Percentiles rank a stretch among this genome's conserved stretches.
phyloP scores from a whole-genome alignment of 2,888 invertebrate genomes.

The Cosmia pyralina region DNA sequence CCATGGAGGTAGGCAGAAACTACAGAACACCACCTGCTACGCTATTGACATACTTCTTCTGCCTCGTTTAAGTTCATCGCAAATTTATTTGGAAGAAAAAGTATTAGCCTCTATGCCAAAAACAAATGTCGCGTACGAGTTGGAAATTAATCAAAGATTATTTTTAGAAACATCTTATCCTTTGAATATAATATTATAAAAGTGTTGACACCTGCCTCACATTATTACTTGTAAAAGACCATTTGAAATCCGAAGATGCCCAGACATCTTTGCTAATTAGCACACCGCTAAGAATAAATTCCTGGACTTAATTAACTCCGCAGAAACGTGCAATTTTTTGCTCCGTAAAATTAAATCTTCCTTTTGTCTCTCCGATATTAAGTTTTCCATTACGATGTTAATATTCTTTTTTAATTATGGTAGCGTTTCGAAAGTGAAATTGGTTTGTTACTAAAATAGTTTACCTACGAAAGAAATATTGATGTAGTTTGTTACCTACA shows the following conservation, averaged over 20 bases:
- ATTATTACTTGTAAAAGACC: slow-evolving; percentile 11
- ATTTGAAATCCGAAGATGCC: slow-evolving; percentile 27
- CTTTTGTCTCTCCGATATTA: slow-evolving; percentile 36
- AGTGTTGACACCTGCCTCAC: slow-evolving; percentile 12
- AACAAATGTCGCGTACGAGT: neutral
- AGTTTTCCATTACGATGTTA: slow-evolving; percentile 46
- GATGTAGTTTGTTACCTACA: neutral
- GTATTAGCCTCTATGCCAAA: neutral
- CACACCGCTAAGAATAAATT: slow-evolving; percentile 49
- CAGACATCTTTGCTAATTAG: slow-evolving; percentile 44
- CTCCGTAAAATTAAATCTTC: slow-evolving; percentile 40
- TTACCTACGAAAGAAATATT: slow-evolving; percentile 11
- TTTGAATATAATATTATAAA: slow-evolving; percentile 13
- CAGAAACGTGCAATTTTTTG: slow-evolving; percentile 39
- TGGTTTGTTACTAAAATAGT: slow-evolving; percentile 29
- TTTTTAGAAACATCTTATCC: slow-evolving; percentile 25
- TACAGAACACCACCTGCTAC: no score
- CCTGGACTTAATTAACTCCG: slow-evolving; percentile 47
- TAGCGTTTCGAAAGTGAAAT: slow-evolving; percentile 22
- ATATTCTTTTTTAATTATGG: slow-evolving; percentile 38
- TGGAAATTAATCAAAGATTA: slow-evolving; percentile 15
- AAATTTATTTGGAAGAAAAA: neutral
- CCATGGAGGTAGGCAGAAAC: no score
- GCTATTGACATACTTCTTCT: no score
- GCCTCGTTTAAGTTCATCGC: neutral